These are phyloP conservation scores for Leucopsar rothschildi DNA, from an alignment of 2,113 vertebrate genomes.

Conservation along the genomic window DNA sequence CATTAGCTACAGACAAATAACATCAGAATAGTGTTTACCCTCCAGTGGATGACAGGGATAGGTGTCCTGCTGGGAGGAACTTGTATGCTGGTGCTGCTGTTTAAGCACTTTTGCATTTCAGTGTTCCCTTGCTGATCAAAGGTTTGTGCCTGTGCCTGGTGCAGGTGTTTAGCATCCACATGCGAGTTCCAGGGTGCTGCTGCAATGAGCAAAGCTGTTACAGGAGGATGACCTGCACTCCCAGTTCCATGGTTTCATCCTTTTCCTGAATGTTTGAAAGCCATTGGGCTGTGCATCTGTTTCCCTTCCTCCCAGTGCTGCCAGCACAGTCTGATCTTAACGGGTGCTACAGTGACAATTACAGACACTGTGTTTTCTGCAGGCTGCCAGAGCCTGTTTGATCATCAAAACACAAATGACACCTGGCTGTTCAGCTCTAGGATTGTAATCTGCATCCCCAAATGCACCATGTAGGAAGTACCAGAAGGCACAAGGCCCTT, in stretches of 20 bases:
- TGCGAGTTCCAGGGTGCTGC: neutral
- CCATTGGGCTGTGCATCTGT: neutral
- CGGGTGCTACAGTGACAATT: neutral
- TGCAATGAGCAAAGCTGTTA: neutral
- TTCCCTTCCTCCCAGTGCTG: neutral
- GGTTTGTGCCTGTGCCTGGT: neutral
- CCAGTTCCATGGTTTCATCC: neutral
- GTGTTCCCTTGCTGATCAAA: neutral
- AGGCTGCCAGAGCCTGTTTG: neutral
- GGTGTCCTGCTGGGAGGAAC: neutral
- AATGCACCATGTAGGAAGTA: neutral
- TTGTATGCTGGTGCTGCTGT: neutral
- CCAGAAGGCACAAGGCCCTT: neutral
- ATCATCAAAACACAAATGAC: neutral
- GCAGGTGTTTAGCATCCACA: neutral
- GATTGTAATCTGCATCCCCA: neutral
- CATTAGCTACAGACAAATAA: neutral
- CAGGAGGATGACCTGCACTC: neutral
- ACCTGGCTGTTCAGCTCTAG: neutral
- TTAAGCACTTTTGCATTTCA: neutral
- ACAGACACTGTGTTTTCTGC: neutral
- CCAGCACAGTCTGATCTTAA: neutral
- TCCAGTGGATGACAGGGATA: neutral
- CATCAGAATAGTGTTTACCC: neutral
- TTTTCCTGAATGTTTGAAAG: neutral